Evolutionary conservation across 2,113 vertebrate genomes (phyloP).

Genomic region (Crypturellus undulatus): DNA sequence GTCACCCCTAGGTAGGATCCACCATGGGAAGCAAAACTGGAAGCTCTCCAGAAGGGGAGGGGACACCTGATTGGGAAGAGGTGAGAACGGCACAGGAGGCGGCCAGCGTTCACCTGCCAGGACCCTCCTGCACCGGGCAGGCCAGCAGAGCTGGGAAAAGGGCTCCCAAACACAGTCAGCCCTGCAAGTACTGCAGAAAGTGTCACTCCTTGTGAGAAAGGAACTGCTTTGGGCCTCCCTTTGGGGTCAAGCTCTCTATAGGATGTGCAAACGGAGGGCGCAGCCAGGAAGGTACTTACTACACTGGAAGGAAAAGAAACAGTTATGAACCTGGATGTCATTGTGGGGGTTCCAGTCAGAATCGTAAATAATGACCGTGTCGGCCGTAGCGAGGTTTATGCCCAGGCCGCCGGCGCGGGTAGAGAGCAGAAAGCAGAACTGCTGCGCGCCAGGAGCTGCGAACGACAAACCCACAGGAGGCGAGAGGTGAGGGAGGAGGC

Average conservation of each 20-base stretch:
- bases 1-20: neutral
- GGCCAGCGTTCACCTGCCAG: accelerated
- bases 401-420: conserved; percentile 96
- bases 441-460: conserved; percentile 95
- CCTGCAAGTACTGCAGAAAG: neutral
- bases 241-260: neutral
- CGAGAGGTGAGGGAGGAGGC: neutral
- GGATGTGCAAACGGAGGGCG: neutral
- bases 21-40: accelerated
- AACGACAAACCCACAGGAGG: conserved; percentile 58
- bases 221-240: neutral
- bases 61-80: neutral
- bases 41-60: neutral
- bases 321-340: conserved; percentile 91
- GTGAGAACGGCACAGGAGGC: neutral
- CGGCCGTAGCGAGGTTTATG: conserved; percentile 96
- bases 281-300: conserved; percentile 23
- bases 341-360: conserved; percentile 99
- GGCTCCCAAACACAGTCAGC: neutral
- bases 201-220: neutral
- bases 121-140: neutral
- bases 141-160: neutral
- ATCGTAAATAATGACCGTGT: conserved; percentile 98
- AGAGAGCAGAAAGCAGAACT: conserved; percentile 98
- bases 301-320: neutral